Evolutionary conservation across 2,113 vertebrate species (phyloP).

Genomic region (Psittacus erithacus): DNA sequence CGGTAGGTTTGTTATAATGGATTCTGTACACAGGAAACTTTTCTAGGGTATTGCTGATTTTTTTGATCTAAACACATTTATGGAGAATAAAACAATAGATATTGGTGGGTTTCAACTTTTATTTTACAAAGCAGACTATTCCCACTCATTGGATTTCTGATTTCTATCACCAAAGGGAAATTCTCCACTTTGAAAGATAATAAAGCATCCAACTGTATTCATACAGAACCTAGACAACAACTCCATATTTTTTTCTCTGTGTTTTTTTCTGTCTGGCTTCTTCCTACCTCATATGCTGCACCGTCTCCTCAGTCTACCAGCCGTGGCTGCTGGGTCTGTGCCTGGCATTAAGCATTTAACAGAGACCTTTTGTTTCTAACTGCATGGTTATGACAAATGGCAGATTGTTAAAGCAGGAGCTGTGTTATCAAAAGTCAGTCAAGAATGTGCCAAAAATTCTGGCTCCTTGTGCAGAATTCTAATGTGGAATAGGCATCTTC

Average conservation of each 20-base stretch:
- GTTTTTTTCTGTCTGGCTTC: neutral
- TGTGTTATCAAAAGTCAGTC: constrained; percentile 38
- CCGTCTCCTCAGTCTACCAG: neutral
- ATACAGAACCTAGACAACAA: neutral
- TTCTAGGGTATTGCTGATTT: neutral
- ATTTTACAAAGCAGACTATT: neutral
- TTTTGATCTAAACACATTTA: neutral
- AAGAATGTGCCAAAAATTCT: neutral
- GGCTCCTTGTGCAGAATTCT: neutral
- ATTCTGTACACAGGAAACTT: neutral
- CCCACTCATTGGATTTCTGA: neutral
- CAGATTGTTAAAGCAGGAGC: constrained; percentile 35
- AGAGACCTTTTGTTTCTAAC: constrained; percentile 42
- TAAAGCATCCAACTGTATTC: neutral
- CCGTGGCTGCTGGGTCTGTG: neutral
- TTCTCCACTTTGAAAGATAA: neutral
- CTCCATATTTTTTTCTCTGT: neutral
- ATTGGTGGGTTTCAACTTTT: neutral
- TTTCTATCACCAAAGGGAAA: neutral
- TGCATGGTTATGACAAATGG: constrained; percentile 5
- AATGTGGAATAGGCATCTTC: neutral
- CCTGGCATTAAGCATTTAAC: neutral
- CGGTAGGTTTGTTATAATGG: neutral
- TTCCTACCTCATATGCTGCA: neutral
- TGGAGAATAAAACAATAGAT: neutral